Percentiles rank a stretch among this genome's conserved stretches.
Conservation (phyloP, 2,797 vertebrate genomes). For the Etheostoma nigrum region DNA sequence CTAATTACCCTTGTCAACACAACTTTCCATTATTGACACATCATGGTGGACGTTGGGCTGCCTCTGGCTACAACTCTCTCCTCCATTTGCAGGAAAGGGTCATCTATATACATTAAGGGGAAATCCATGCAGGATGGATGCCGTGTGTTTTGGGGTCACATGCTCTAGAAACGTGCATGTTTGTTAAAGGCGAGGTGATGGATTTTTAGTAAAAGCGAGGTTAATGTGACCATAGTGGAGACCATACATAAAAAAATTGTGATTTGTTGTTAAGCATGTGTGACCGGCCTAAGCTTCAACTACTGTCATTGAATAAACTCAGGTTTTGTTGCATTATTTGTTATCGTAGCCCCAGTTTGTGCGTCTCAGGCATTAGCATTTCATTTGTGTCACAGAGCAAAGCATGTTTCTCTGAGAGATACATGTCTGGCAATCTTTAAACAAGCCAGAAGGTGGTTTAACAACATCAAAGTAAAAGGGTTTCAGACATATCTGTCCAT, state of each 20-base stretch:
- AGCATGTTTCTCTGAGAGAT: conserved; percentile 15
- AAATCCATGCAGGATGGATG: conserved; percentile 18
- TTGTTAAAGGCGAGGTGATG: background rate
- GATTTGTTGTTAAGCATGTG: too few relatives aligned
- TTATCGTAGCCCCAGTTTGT: background rate
- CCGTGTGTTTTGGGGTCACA: conserved; percentile 23
- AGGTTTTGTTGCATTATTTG: conserved; percentile 8
- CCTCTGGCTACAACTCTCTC: conserved; percentile 40
- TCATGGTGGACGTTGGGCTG: conserved; percentile 26
- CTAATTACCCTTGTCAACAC: conserved; percentile 41
- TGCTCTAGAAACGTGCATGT: background rate
- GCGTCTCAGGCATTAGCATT: background rate
- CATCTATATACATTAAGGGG: conserved; percentile 51
- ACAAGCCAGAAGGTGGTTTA: conserved; percentile 6
- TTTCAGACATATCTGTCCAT: background rate
- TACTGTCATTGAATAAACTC: background rate
- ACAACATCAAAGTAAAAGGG: background rate
- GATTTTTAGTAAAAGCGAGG: background rate
- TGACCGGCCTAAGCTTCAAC: background rate
- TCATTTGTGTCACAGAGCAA: conserved; percentile 4
- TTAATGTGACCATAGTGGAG: background rate
- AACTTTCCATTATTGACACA: conserved; percentile 50
- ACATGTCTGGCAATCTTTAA: background rate
- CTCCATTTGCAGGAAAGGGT: conserved; percentile 45
- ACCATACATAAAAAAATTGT: background rate